Base-by-base conservation (phyloP, 2,888 invertebrate species). In the Drosophila mulleri region DNA sequence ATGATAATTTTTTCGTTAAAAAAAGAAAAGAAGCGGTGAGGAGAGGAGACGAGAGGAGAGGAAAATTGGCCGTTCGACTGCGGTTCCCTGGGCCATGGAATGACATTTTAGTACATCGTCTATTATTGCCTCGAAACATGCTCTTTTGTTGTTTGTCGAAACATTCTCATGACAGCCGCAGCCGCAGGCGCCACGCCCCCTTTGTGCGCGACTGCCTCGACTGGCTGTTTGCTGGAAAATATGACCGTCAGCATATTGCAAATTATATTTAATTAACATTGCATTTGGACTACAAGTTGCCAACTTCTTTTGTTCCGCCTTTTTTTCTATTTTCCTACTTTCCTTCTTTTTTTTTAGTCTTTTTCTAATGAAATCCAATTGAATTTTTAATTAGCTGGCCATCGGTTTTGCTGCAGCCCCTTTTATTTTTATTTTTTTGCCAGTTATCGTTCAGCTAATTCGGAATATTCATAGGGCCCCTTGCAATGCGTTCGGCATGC, bases 91-190 rank as follows among this genome's bases (percentile, higher is more conserved):
- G 64, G 76, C 75, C 82, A 76, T 72, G 70, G 75, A 90, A 90
- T 90, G 91, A 88, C 91, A 90, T 90, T 78, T 68, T 71, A 90
- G 91, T 88, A 78, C 88, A 89, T 90, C 90, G 87, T 88, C 86
- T 88, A 90, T 87, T 88, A 88, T 88, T 90, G 90, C 87, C 87
- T 71, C 75, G 71, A 72, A 89, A 88, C 87, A 88, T 88, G 87
- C 87, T 88, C 87, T 89, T 90, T 89, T 88, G 87, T 90, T 88
- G 87, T 88, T 90, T 86, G 88, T 72, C 75, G 78, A 88, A 90
- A 88, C 90, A 89, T 86, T 90, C 82, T 87, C 89, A 76, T 75
- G 82, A 74, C 82, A 35, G 50, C 73, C 62, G 8, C 29, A 8
- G 29, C 29, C 29, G 58, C 68, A 59, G 85, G 67, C 71, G 67